These are phyloP conservation scores for Himantopus leucocephalus DNA, from an alignment of 2,113 vertebrate species.

Conservation along the genomic window DNA sequence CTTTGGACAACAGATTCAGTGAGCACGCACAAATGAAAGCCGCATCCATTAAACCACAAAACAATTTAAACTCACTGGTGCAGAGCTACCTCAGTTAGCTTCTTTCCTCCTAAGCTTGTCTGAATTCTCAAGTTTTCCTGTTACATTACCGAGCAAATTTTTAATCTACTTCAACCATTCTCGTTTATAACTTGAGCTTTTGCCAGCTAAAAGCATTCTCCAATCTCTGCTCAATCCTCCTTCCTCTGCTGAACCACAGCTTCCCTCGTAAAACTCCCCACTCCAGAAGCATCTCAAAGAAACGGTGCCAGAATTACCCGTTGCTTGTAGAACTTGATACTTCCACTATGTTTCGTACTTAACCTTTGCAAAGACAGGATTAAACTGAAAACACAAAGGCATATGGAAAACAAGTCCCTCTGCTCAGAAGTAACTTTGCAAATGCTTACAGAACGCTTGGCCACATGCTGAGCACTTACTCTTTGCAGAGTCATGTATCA, in stretches of 20 bases:
- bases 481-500: background rate
- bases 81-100: background rate
- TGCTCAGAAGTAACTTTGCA: background rate
- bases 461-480: background rate
- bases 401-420: background rate
- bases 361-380: background rate
- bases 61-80: background rate
- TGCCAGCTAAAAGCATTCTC: background rate
- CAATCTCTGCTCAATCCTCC: background rate
- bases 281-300: background rate
- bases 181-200: background rate
- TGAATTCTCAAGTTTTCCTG: background rate
- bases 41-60: background rate
- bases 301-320: background rate
- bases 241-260: background rate
- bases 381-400: background rate
- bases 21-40: background rate
- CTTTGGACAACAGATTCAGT: background rate
- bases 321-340: background rate
- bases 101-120: background rate
- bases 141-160: background rate
- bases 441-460: background rate
- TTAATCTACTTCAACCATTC: background rate
- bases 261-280: background rate
- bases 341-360: background rate